Percentiles rank a stretch among this genome's conserved stretches.
These are phyloP conservation scores for Eutolmus rufibarbis DNA, from an alignment of 2,888 invertebrate species.

Conservation along the genomic window DNA sequence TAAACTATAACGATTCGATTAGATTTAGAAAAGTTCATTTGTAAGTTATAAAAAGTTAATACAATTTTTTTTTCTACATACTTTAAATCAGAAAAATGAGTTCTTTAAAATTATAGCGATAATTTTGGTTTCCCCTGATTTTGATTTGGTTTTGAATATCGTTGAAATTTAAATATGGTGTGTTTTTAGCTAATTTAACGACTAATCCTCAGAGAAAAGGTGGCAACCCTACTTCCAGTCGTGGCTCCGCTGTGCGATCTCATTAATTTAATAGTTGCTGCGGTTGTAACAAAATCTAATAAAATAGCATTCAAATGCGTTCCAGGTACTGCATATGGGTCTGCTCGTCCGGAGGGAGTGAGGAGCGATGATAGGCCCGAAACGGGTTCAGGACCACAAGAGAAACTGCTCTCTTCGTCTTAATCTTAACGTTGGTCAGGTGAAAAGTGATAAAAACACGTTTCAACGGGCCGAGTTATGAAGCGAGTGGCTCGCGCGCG, in stretches of 20 bases:
- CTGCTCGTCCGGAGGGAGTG: background rate
- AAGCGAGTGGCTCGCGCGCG: background rate
- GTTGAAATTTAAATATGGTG: background rate
- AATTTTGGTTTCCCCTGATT: too few relatives aligned
- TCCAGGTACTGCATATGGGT: background rate
- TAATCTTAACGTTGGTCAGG: slow-evolving; percentile 16
- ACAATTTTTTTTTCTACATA: too few relatives aligned
- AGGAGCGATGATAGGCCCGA: background rate
- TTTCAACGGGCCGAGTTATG: background rate
- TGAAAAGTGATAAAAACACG: slow-evolving; percentile 43
- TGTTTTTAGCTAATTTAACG: background rate
- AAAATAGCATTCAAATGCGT: background rate
- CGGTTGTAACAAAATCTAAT: background rate
- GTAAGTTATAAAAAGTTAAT: too few relatives aligned
- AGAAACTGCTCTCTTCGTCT: background rate
- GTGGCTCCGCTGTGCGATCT: background rate
- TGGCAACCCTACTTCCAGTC: background rate
- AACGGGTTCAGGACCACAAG: slow-evolving; percentile 18
- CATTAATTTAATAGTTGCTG: background rate
- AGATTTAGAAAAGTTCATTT: too few relatives aligned
- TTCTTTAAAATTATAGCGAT: too few relatives aligned
- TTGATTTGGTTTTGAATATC: background rate
- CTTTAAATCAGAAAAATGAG: too few relatives aligned
- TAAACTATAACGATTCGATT: too few relatives aligned
- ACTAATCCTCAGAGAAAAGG: background rate